A percentile compares a stretch with the other conserved stretches of the same genome.
These are phyloP conservation scores for Frankliniella intonsa DNA, from an alignment of 2,888 invertebrate genomes.

Conservation along the genomic window DNA sequence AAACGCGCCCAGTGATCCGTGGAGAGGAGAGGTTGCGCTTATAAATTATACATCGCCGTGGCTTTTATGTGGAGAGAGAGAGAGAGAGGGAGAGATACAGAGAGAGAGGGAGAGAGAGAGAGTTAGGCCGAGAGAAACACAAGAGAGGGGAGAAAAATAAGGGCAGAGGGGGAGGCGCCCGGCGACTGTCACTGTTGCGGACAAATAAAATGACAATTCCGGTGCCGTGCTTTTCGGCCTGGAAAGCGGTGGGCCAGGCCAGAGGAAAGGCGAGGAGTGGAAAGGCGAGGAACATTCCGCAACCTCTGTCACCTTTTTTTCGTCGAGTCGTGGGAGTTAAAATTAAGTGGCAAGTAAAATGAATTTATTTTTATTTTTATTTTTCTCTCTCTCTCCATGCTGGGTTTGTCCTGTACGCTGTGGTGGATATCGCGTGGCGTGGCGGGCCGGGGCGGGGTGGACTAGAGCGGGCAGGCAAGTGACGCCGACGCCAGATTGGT, in stretches of 20 bases:
- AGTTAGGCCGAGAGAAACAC: neutral
- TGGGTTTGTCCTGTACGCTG: neutral
- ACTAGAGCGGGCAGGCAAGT: neutral
- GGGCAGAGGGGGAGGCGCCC: neutral
- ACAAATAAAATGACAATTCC: slow-evolving; percentile 25
- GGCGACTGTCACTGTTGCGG: neutral
- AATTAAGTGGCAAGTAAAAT: too few relatives aligned
- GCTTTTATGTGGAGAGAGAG: neutral
- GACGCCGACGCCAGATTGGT: slow-evolving; percentile 12
- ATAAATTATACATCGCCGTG: slow-evolving; percentile 19
- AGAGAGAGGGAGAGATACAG: neutral
- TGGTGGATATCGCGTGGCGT: neutral
- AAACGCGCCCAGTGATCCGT: slow-evolving; percentile 21
- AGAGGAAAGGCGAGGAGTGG: neutral
- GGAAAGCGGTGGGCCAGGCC: neutral
- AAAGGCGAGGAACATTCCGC: neutral
- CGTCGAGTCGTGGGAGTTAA: too few relatives aligned
- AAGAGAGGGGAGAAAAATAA: neutral
- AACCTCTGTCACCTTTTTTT: too few relatives aligned
- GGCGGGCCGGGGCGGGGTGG: neutral
- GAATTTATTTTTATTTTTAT: too few relatives aligned
- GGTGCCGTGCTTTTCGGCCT: neutral
- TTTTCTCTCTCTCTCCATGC: neutral
- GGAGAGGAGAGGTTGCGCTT: slow-evolving; percentile 21
- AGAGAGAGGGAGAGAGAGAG: neutral